These are phyloP conservation scores for Strix occidentalis DNA, from an alignment of 2,797 vertebrate species.

Conservation along the genomic window DNA sequence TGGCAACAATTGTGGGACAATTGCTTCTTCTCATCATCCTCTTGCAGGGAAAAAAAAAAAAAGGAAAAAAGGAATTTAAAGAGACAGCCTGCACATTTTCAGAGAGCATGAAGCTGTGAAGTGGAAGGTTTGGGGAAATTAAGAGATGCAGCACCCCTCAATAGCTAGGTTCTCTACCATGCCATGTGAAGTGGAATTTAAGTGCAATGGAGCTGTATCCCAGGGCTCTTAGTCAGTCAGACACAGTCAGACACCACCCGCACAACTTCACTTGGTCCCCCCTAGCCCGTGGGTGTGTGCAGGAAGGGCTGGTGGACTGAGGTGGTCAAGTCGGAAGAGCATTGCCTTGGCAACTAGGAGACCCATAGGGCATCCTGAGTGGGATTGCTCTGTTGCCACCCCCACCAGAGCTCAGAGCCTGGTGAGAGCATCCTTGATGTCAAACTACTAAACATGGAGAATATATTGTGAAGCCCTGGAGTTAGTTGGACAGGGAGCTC, in stretches of 20 bases:
- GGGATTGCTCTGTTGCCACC: not conserved
- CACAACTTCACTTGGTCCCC: not conserved
- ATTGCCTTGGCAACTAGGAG: not conserved
- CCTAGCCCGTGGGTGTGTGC: fast-evolving
- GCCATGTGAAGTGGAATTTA: not conserved
- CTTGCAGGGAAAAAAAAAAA: not conserved
- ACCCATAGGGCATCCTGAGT: not conserved
- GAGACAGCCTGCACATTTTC: not conserved
- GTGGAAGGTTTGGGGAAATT: not conserved
- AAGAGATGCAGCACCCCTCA: not conserved
- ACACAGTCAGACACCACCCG: fast-evolving
- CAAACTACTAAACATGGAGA: not conserved
- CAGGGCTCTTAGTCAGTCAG: not conserved
- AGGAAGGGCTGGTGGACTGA: not conserved
- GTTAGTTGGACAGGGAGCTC: not conserved
- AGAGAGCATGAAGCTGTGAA: not conserved
- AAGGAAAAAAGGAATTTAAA: not conserved
- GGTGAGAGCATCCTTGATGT: not conserved
- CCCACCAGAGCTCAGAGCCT: not conserved
- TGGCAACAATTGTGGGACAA: conserved; percentile 52
- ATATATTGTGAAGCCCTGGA: not conserved
- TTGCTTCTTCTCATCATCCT: not conserved
- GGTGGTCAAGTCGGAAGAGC: not conserved
- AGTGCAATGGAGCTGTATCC: not conserved
- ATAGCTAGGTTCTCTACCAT: not conserved